These are phyloP conservation scores for Rousettus leschenaultii DNA, from an alignment of 2,113 vertebrate genomes.

Conservation along the genomic window DNA sequence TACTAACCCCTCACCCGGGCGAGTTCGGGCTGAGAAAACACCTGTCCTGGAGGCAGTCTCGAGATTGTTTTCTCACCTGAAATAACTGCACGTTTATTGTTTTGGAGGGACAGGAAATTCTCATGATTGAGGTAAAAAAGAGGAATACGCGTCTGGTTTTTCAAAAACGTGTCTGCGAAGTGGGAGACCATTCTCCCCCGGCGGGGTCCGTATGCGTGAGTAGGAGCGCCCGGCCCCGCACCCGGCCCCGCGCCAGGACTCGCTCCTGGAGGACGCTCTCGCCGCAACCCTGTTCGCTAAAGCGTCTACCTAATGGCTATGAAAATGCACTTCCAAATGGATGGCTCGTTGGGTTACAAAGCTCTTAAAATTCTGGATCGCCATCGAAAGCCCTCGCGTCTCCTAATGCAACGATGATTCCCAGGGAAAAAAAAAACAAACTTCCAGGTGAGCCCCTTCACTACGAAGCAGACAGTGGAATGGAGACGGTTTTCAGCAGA, in stretches of 20 bases:
- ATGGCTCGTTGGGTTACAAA: slow-evolving; percentile 49
- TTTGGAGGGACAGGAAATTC: slow-evolving; percentile 58
- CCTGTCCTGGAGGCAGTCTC: slow-evolving; percentile 58
- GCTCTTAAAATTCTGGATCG: slow-evolving; percentile 62
- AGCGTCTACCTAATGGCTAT: slow-evolving; percentile 37
- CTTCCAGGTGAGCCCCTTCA: not conserved
- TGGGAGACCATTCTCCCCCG: not conserved
- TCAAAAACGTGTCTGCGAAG: not conserved
- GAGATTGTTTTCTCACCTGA: slow-evolving; percentile 56
- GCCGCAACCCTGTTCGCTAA: not conserved
- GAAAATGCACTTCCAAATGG: slow-evolving; percentile 41
- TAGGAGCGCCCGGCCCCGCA: not conserved
- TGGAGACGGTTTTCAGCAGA: slow-evolving; percentile 61
- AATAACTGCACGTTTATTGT: slow-evolving; percentile 57
- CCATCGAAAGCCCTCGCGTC: slow-evolving; percentile 45
- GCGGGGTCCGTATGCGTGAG: not conserved
- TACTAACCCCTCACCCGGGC: slow-evolving; percentile 62
- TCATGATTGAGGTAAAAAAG: slow-evolving; percentile 57
- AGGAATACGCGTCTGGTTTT: not conserved
- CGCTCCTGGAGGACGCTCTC: not conserved
- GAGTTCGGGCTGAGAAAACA: slow-evolving; percentile 60
- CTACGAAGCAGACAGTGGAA: slow-evolving; percentile 33
- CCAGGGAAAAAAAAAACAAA: not conserved
- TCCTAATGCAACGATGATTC: slow-evolving; percentile 50
- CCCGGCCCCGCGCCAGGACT: slow-evolving; percentile 7